Base-by-base conservation (phyloP, 2,797 vertebrate genomes). In the Phrynocephalus forsythii region DNA sequence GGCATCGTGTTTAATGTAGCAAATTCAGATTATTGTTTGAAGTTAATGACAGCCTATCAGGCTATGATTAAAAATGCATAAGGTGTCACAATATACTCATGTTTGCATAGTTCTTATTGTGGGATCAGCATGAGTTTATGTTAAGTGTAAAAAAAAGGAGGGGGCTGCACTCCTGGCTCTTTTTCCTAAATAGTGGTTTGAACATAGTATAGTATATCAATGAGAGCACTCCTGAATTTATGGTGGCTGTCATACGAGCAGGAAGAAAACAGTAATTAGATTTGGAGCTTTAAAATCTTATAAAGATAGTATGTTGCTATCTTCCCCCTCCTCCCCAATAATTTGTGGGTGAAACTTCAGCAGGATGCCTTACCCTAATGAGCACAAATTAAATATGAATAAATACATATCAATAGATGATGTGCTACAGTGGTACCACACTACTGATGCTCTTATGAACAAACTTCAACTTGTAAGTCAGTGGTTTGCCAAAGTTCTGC, bases 1-100 rank as follows among this genome's bases (percentile, higher is more conserved):
- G 87, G 91, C 89, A 91, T 95, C 90, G 91, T 94, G 92, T 95
- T 95, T 96, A 95, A 96, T 95, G 93, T 93, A 94, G 91, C 91
- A 89, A 94, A 89, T 92, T 88, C 87, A 87, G 91, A 90, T 94
- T 92, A 83, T 86, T 92, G 86, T 94, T 95, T 95, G 92, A 95
- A 93, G 94, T 95, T 94, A 94, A 95, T 94, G 94, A 94, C 93
- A 95, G 82, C 94, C 88, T 94, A 94, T 94, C 93, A 91, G 90
- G 87, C 92, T 92, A 69, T 92, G 91, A 92, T 96, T 94, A 95
- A 95, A 94, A 94, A 95, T 95, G 93, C 83, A 96, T 94, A 92
- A 95, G 83, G 89, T 95, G 91, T 94, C 93, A 94, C 67, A 83
- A 33, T 86, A 86, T 77, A 22, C 91, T 88, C 87, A 88, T 0